Base-by-base conservation (phyloP, 53 echinoderm and acorn worm genomes). In the Actinopyga echinites region DNA sequence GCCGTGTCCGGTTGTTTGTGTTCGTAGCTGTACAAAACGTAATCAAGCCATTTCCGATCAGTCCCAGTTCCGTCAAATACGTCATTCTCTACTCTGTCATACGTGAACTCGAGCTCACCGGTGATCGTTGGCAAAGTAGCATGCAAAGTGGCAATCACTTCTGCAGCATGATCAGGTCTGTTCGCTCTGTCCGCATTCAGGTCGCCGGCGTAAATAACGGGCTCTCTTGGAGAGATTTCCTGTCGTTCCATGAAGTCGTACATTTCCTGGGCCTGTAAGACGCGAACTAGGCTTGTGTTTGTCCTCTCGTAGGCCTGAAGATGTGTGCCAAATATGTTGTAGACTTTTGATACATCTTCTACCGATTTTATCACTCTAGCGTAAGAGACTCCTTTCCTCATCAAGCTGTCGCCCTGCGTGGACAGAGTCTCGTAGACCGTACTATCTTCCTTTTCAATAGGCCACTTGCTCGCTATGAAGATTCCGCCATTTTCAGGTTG, bases 381-480 rank as follows among this genome's bases (percentile, higher is more conserved):
- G 64, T 93, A 95, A 58, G 89, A 75, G 21, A 83, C 93, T 12
- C 96, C 96, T 79, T 95, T 95, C 3, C 80, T 79, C 64, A 90
- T 79, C 12, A 83, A 37, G 30, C 65, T 62, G 61, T 90, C 93
- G 0, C 90, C 79, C 13, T 91, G 84, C 40, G 66, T 83, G 12
- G 11, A 43, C 2, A 75, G 64, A 52, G 80, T 80, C 17, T 89
- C 29, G 34, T 65, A 93, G 30, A 91, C 90, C 52, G 24, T 83
- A 13, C 87, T 83, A 22, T 60, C 82, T 42, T 89, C 79, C 54
- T 80, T 64, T 8, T 86, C 33, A 43, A 95, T 95, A 11, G 96
- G 96, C 96, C 96, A 95, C 17, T 93, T 89, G 4, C 93, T 93
- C 4, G 96, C 93, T 49, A 95, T 90, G 65, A 95, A 93, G 17